Conservation (phyloP, 2,888 invertebrate species). For the Polylopha cassiicola region DNA sequence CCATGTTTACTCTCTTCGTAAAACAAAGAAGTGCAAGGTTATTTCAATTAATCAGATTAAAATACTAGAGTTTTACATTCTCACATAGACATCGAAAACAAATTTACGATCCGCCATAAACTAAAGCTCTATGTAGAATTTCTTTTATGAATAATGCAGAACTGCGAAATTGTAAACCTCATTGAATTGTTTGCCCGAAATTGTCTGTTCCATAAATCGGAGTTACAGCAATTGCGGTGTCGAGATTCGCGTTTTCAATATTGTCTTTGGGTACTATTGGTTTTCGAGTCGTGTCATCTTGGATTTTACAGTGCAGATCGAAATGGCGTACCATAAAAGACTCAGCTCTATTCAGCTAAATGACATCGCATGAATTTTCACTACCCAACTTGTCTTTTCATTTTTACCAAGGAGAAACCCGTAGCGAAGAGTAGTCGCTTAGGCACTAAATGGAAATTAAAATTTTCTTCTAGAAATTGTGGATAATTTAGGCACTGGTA, state of each 20-base stretch:
- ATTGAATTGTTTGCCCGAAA: constrained; percentile 5
- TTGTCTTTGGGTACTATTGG: constrained; percentile 15
- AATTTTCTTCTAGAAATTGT: constrained; percentile 1
- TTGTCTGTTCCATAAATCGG: constrained; percentile 17
- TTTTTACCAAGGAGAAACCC: neutral
- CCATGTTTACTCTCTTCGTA: constrained; percentile 4
- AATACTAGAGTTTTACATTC: too few species aligned
- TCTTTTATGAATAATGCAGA: too few species aligned
- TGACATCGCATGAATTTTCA: constrained; percentile 2
- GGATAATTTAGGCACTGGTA: constrained; percentile 2
- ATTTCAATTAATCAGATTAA: too few species aligned
- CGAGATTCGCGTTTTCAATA: constrained; percentile 14
- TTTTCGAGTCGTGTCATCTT: constrained; percentile 3
- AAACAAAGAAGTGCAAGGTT: too few species aligned
- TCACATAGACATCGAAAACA: too few species aligned
- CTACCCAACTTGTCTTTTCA: constrained; percentile 1
- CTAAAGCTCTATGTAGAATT: too few species aligned
- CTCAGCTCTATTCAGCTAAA: constrained; percentile 6
- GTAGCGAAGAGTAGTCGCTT: neutral
- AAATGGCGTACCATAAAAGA: constrained; percentile 5
- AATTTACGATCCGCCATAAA: too few species aligned
- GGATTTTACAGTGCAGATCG: constrained; percentile 11
- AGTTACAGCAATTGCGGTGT: constrained; percentile 10
- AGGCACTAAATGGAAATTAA: constrained; percentile 4
- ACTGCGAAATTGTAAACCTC: too few species aligned